These are phyloP conservation scores for Philypnodon macrostomus DNA, from an alignment of 2,797 vertebrate species.

Conservation along the genomic window DNA sequence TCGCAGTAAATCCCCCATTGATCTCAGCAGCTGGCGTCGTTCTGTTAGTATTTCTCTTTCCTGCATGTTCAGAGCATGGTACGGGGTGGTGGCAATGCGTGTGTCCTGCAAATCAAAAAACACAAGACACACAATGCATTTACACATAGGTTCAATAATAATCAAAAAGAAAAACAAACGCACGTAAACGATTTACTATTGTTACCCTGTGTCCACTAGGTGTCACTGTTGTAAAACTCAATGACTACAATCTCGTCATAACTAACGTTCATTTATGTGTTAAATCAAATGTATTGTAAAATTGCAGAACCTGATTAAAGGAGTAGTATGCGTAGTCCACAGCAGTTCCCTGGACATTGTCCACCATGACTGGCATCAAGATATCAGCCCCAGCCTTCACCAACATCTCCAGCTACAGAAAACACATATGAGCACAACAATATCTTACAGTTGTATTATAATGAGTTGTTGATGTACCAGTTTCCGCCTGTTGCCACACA, in stretches of 20 bases:
- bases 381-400: slow-evolving; percentile 77
- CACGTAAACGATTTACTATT: too few species aligned
- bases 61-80: slow-evolving; percentile 62
- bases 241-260: too few species aligned
- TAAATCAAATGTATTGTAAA: not conserved
- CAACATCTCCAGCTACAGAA: slow-evolving; percentile 76
- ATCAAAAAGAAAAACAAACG: too few species aligned
- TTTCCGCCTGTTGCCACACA: slow-evolving; percentile 57
- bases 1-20: slow-evolving; percentile 75
- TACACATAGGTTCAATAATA: too few species aligned
- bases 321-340: slow-evolving; percentile 80
- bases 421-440: slow-evolving; percentile 7
- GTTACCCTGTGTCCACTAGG: too few species aligned
- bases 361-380: slow-evolving; percentile 76
- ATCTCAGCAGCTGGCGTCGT: slow-evolving; percentile 69
- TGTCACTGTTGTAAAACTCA: too few species aligned
- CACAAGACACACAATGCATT: not conserved
- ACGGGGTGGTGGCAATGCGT: slow-evolving; percentile 73
- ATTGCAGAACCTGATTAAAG: slow-evolving; percentile 78
- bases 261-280: not conserved
- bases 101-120: slow-evolving; percentile 68
- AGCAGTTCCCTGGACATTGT: slow-evolving; percentile 74
- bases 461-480: slow-evolving; percentile 79
- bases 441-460: not conserved
- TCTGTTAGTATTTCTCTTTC: slow-evolving; percentile 71